Conservation (phyloP, 2,797 vertebrate genomes). For the Epinephelus coioides region DNA sequence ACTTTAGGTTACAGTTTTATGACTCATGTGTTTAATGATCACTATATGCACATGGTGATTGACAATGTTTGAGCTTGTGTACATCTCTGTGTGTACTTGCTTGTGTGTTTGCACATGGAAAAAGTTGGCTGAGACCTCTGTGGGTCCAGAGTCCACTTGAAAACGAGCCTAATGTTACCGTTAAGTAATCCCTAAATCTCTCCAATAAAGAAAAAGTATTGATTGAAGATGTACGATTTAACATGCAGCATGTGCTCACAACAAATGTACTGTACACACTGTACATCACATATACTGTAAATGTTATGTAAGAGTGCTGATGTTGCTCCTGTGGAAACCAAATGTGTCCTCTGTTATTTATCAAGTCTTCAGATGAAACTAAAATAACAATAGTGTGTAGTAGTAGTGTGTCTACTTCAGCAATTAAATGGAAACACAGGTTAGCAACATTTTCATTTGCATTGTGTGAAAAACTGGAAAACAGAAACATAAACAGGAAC, state of each 20-base stretch:
- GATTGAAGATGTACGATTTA: not conserved
- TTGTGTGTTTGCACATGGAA: conserved; percentile 7
- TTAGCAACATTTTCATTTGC: no score
- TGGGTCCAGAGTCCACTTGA: conserved; percentile 68
- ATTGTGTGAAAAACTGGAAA: not conserved
- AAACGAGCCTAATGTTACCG: not conserved
- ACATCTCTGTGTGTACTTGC: not conserved
- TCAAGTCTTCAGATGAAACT: no score
- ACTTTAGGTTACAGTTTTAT: not conserved
- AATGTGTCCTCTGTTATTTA: no score
- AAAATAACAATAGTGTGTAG: not conserved
- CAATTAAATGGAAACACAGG: not conserved
- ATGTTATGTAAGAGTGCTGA: not conserved
- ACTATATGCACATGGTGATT: not conserved
- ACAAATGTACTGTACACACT: not conserved
- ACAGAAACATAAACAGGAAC: not conserved
- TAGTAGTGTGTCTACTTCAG: no score
- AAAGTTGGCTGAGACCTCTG: conserved; percentile 17
- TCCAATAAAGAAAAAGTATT: not conserved
- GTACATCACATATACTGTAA: not conserved
- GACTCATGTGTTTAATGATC: conserved; percentile 9
- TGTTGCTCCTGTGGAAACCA: not conserved
- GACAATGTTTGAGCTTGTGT: not conserved
- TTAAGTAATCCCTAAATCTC: conserved; percentile 43
- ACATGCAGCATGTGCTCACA: not conserved